Evolutionary conservation across 2,797 vertebrate genomes (phyloP), one percentile per base, ranked within the genome.

Genomic region (Lutjanus argentimaculatus): DNA sequence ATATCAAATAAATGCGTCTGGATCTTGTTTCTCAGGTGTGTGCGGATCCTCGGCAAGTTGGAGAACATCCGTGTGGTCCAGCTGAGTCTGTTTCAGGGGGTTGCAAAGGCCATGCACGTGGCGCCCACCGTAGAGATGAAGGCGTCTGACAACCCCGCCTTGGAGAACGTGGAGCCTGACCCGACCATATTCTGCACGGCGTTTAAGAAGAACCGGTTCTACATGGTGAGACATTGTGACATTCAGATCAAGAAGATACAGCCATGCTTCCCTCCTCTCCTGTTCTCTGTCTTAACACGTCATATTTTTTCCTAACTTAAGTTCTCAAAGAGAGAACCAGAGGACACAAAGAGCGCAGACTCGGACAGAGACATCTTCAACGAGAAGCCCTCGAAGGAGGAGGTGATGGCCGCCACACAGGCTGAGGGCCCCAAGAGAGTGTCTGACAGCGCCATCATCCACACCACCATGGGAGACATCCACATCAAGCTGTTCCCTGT

Each of bases 331-430:
- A 95, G 99, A 83, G 99, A 99, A 87, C 98, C 98, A 10, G 98
- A 99, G 93, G 99, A 99, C 77, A 99, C 98, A 0, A 99, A 99
- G 94, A 98, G 97, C 43, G 98, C 99, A 0, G 98, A 99, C 80
- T 99, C 99, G 1, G 99, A 99, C 94, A 94, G 99, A 92, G 99
- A 99, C 89, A 97, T 99, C 81, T 99, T 99, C 70, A 99, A 99
- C 66, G 99, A 99, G 94, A 99, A 99, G 76, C 99, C 99, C 4
- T 99, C 98, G 19, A 99, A 99, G 94, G 99, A 99, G 89, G 99
- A 99, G 89, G 99, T 99, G 73, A 99, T 99, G 99, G 98, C 99
- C 14, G 99, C 98, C 78, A 99, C 99, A 21, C 99, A 99, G 93
- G 98, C 99, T 10, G 99, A 99, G 93, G 99, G 99, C 22, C 98